Conservation (phyloP, 2,797 vertebrate genomes). For the Megaceryle alcyon region DNA sequence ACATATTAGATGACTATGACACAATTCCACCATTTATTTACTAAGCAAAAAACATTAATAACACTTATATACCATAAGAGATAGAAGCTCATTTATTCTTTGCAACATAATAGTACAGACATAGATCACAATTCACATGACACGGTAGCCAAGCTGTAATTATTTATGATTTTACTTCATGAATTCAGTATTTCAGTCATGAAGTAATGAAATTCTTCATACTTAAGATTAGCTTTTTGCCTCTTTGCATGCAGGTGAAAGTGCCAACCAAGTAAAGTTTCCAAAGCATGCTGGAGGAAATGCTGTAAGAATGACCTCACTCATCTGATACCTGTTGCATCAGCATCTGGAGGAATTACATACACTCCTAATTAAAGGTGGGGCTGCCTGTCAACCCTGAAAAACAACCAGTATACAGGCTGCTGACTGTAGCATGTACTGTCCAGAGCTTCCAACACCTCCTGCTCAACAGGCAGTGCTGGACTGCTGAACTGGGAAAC, state of each 20-base stretch:
- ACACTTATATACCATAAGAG: not conserved
- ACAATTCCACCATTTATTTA: conserved; percentile 37
- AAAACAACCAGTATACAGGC: not conserved
- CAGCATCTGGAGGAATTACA: not conserved
- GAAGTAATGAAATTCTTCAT: not conserved
- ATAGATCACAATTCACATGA: not conserved
- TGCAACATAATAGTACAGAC: not conserved
- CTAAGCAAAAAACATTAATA: conserved; percentile 13
- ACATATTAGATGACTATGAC: not conserved
- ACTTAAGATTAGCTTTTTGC: not conserved
- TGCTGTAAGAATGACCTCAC: not conserved
- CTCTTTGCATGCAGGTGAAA: not conserved
- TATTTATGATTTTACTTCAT: conserved; percentile 12
- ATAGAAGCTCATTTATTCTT: not conserved
- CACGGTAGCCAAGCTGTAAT: not conserved
- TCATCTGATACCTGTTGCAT: not conserved
- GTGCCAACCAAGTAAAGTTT: not conserved
- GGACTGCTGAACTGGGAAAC: not conserved
- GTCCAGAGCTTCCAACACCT: not conserved
- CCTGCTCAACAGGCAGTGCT: not conserved
- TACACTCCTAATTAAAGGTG: not conserved
- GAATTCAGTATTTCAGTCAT: not conserved
- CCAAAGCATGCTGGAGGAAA: not conserved
- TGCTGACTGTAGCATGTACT: not conserved
- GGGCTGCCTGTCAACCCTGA: not conserved